phyloP scores from a whole-genome alignment of 2,888 invertebrate species.

The Dilophus febrilis region DNA sequence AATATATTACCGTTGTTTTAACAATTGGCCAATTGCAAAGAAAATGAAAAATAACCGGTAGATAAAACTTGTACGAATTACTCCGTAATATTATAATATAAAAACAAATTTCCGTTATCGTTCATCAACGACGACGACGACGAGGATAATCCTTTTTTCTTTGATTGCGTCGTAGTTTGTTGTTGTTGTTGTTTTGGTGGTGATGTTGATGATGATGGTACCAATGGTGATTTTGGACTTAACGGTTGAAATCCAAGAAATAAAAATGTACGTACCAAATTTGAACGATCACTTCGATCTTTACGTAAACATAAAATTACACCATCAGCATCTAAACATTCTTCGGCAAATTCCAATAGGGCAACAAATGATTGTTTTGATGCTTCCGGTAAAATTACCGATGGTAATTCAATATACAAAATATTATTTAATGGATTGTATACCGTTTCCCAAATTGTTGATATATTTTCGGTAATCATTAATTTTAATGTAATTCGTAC shows the following conservation, averaged over 20 bases:
- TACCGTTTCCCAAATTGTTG: conserved; percentile 69
- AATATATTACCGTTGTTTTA: too few relatives aligned
- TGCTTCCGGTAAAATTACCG: conserved; percentile 70
- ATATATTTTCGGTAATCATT: conserved; percentile 58
- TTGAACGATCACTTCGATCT: conserved; percentile 66
- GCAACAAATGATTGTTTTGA: conserved; percentile 92
- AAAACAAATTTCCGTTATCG: conserved; percentile 39
- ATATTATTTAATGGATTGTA: conserved; percentile 39
- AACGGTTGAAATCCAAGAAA: conserved; percentile 86
- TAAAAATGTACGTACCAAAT: conserved; percentile 88
- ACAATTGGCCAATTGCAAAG: too few relatives aligned
- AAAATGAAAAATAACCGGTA: too few relatives aligned
- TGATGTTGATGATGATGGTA: too few relatives aligned
- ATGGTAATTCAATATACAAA: conserved; percentile 80
- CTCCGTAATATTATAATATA: conserved; percentile 30
- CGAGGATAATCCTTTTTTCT: too few relatives aligned
- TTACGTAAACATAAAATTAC: conserved; percentile 65
- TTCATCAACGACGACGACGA: conserved; percentile 28
- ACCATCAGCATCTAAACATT: conserved; percentile 66
- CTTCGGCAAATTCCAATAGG: conserved; percentile 89
- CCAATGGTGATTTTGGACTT: conserved; percentile 61
- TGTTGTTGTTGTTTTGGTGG: conserved; percentile 10
- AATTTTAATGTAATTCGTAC: conserved; percentile 60
- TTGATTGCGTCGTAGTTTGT: too few relatives aligned
- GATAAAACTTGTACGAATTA: too few relatives aligned